Percentiles rank a stretch among this genome's conserved stretches.
Evolutionary conservation across 2,888 invertebrate genomes (phyloP).

Genomic region (Ornithoptera priamus): DNA sequence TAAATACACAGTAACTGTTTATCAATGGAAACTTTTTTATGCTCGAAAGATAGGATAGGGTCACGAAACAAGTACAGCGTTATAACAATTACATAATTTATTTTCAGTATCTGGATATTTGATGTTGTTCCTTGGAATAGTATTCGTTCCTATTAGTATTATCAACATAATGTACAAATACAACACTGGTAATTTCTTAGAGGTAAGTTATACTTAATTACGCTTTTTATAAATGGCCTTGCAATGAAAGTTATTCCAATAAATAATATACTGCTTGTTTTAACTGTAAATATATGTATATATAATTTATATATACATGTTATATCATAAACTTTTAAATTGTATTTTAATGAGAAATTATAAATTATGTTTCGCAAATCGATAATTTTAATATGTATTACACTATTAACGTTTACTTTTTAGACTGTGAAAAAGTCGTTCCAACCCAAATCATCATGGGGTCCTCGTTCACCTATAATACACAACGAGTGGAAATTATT

Average conservation of each 20-base stretch:
- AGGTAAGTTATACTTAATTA: slow-evolving; percentile 45
- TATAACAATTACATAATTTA: neutral
- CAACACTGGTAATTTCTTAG: slow-evolving; percentile 45
- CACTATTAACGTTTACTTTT: slow-evolving; percentile 32
- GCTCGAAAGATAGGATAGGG: no score
- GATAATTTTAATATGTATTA: neutral
- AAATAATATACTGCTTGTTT: no score
- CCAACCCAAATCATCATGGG: slow-evolving; percentile 79
- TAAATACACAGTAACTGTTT: neutral
- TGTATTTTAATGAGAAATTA: neutral
- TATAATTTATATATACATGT: no score
- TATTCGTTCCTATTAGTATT: slow-evolving; percentile 59
- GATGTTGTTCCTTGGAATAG: slow-evolving; percentile 57
- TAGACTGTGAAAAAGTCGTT: slow-evolving; percentile 71
- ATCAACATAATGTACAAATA: slow-evolving; percentile 46
- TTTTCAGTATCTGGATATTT: slow-evolving; percentile 59
- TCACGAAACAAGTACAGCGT: neutral
- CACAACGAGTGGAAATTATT: slow-evolving; percentile 80
- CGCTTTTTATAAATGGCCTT: neutral
- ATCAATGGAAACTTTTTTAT: no score
- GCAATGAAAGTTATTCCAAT: neutral
- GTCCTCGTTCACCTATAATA: slow-evolving; percentile 76
- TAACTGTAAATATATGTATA: no score
- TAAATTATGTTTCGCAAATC: neutral
- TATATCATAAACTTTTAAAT: no score